A percentile compares a stretch with the other conserved stretches of the same genome.
phyloP scores from a whole-genome alignment of 2,888 invertebrate genomes.

The Pammene fasciana region DNA sequence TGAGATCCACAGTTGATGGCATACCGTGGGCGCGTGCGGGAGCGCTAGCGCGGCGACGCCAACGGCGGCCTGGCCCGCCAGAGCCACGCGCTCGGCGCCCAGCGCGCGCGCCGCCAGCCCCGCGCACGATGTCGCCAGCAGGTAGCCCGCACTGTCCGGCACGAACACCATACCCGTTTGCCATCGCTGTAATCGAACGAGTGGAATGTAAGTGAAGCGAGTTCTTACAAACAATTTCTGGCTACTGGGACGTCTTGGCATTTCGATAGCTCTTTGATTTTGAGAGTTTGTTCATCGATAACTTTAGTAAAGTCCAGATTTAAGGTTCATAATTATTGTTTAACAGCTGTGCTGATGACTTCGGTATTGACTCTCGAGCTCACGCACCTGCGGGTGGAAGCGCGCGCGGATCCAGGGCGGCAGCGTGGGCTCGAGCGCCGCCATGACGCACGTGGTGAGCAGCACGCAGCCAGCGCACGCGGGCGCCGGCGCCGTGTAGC shows the following conservation, averaged over 20 bases:
- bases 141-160: conserved; percentile 74
- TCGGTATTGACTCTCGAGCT: too few relatives aligned
- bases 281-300: too few relatives aligned
- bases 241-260: too few relatives aligned
- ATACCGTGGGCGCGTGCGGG: conserved; percentile 60
- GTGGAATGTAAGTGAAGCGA: too few relatives aligned
- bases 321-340: neutral
- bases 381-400: conserved; percentile 57
- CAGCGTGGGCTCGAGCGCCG: conserved; percentile 74
- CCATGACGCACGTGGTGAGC: conserved; percentile 73
- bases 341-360: too few relatives aligned
- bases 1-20: neutral
- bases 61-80: conserved; percentile 58
- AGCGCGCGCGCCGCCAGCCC: conserved; percentile 55
- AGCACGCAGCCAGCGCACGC: conserved; percentile 71
- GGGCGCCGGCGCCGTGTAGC: conserved; percentile 47
- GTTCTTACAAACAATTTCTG: too few relatives aligned
- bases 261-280: too few relatives aligned
- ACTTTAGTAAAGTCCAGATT: neutral
- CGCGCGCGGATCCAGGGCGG: conserved; percentile 68
- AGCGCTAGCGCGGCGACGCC: conserved; percentile 64
- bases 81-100: conserved; percentile 51
- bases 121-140: conserved; percentile 49
- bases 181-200: conserved; percentile 68
- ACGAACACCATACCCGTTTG: conserved; percentile 70